phyloP scores from a whole-genome alignment of 2,797 vertebrate species.

The Euthynnus affinis region DNA sequence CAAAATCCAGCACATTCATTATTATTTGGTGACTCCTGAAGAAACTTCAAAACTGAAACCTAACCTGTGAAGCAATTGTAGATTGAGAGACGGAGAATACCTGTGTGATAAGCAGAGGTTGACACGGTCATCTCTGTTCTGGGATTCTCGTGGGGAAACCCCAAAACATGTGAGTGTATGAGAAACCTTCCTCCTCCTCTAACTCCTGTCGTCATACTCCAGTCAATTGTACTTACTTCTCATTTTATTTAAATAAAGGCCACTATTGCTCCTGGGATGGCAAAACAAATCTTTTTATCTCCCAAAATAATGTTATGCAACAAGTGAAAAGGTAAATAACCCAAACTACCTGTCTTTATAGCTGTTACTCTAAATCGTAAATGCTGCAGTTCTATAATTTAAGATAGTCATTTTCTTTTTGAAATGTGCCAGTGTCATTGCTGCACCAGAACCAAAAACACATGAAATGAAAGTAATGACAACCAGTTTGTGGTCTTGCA shows the following conservation, averaged over 20 bases:
- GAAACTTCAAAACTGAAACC: slow-evolving; percentile 54
- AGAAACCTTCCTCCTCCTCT: slow-evolving; percentile 31
- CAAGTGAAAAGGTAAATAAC: not conserved
- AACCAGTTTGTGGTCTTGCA: slow-evolving; percentile 14
- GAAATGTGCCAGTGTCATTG: not conserved
- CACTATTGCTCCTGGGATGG: not conserved
- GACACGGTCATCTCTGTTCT: not conserved
- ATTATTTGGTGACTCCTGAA: slow-evolving; percentile 20
- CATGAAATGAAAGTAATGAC: not conserved
- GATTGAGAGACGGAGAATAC: slow-evolving; percentile 3
- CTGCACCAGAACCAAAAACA: not conserved
- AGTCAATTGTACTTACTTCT: not conserved
- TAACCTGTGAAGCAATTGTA: not conserved
- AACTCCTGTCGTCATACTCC: not conserved
- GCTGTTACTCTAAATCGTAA: not conserved
- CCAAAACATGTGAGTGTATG: slow-evolving; percentile 29
- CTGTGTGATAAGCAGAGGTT: not conserved
- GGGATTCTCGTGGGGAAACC: slow-evolving; percentile 70
- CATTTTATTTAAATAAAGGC: not conserved
- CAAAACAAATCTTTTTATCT: not conserved
- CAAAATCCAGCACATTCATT: slow-evolving; percentile 51
- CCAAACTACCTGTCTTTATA: not conserved
- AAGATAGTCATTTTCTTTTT: not conserved
- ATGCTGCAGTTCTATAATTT: slow-evolving; percentile 7
- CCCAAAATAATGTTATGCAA: not conserved